phyloP scores from a whole-genome alignment of 2,113 vertebrate species.

The Nannobrachium achirus region DNA sequence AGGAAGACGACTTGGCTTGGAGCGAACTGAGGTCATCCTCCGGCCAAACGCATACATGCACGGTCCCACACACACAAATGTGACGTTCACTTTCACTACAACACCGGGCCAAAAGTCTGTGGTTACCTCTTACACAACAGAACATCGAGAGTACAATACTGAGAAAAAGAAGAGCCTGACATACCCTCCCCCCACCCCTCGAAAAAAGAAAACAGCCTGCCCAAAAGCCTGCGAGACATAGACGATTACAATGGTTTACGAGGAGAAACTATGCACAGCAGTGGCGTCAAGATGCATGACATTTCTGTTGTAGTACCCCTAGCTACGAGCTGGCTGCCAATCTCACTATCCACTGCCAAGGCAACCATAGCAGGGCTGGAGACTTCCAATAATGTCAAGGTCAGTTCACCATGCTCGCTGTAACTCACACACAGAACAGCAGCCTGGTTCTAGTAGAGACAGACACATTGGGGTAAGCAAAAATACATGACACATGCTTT shows the following conservation, averaged over 20 bases:
- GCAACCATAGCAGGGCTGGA: conserved; percentile 45
- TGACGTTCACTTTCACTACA: not conserved
- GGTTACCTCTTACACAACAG: not conserved
- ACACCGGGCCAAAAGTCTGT: not conserved
- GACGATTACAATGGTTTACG: not conserved
- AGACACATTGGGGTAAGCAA: conserved; percentile 12
- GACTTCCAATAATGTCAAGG: conserved; percentile 62
- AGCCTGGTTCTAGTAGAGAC: conserved; percentile 17
- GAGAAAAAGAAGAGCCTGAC: not conserved
- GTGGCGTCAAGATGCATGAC: conserved; percentile 31
- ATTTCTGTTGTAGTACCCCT: conserved; percentile 44
- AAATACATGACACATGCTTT: conserved; percentile 13
- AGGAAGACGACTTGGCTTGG: conserved; percentile 16
- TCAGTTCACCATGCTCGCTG: conserved; percentile 42
- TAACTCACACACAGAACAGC: conserved; percentile 41
- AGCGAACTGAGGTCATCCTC: conserved; percentile 31
- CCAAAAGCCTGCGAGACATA: not conserved
- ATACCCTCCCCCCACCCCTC: not conserved
- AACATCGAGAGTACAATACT: not conserved
- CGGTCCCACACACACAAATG: conserved; percentile 12
- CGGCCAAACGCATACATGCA: conserved; percentile 9
- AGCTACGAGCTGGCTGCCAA: conserved; percentile 32
- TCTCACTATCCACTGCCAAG: conserved; percentile 26
- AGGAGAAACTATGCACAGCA: not conserved
- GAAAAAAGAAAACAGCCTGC: not conserved